A percentile compares a stretch with the other conserved stretches of the same genome.
Evolutionary conservation across 53 echinoderm and acorn worm species (phyloP).

Genomic region (Glandiceps talaboti): DNA sequence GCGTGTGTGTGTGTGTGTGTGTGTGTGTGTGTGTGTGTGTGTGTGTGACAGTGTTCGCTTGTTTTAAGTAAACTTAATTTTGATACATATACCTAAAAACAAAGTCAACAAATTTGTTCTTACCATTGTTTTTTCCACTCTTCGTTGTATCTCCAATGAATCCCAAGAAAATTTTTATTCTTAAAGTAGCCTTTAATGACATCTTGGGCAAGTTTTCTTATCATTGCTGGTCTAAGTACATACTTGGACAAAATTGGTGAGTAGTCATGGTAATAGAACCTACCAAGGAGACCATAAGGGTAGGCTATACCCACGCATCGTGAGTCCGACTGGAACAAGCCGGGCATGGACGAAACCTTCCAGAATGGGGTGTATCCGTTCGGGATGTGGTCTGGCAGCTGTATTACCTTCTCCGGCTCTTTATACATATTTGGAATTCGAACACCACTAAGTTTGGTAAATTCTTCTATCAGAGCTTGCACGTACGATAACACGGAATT

Average conservation of each 20-base stretch:
- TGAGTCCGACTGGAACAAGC: constrained; percentile 6
- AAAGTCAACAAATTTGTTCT: too few species aligned
- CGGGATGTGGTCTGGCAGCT: constrained; percentile 28
- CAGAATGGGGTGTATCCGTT: background rate
- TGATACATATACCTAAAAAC: too few species aligned
- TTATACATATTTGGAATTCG: constrained; percentile 21
- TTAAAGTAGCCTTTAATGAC: background rate
- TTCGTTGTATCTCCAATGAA: constrained; percentile 50
- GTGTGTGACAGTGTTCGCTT: too few species aligned
- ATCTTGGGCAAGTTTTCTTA: constrained; percentile 6
- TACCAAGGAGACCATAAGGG: constrained; percentile 43
- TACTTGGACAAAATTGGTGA: background rate
- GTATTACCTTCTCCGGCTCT: constrained; percentile 10
- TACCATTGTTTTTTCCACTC: constrained; percentile 37
- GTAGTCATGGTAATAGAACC: constrained; percentile 15
- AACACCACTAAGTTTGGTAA: constrained; percentile 16
- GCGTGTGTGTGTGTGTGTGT: too few species aligned
- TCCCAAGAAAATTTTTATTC: constrained; percentile 12
- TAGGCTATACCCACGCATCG: constrained; percentile 35
- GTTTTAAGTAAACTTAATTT: too few species aligned
- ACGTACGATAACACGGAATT: constrained; percentile 1
- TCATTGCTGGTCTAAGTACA: constrained; percentile 11
- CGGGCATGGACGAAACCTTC: constrained; percentile 19
- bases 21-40: too few species aligned
- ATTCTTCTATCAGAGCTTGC: constrained; percentile 4